Percentiles rank a stretch among this genome's conserved stretches.
Evolutionary conservation across 1,140 invertebrate species (phyloP).

Genomic region (Eurosta solidaginis): DNA sequence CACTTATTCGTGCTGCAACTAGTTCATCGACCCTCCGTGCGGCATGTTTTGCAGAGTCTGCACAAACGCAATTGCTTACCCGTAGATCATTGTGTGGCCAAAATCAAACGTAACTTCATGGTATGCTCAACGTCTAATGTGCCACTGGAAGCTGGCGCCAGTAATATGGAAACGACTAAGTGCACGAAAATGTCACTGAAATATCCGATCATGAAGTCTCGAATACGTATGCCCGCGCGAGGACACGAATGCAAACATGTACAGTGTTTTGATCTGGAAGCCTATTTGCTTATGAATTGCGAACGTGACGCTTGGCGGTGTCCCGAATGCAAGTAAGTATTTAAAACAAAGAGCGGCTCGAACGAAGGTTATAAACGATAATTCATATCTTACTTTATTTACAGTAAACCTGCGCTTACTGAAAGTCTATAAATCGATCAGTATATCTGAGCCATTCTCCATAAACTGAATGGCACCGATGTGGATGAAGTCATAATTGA

Average conservation of each 20-base stretch:
- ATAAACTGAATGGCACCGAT: too few species aligned
- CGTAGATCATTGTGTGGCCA: constrained; percentile 90
- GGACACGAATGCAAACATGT: constrained; percentile 97
- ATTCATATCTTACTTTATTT: constrained; percentile 48
- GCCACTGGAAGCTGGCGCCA: constrained; percentile 33
- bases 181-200: constrained; percentile 80
- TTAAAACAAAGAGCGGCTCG: neutral
- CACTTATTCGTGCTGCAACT: constrained; percentile 95
- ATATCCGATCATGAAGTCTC: constrained; percentile 95
- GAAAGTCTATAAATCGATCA: constrained; percentile 95
- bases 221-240: constrained; percentile 88
- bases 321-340: constrained; percentile 93
- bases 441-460: constrained; percentile 95
- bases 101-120: constrained; percentile 92
- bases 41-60: constrained; percentile 89
- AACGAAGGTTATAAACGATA: neutral
- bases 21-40: constrained; percentile 91
- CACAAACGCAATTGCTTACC: constrained; percentile 86
- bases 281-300: constrained; percentile 92
- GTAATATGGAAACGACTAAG: constrained; percentile 40
- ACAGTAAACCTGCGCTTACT: constrained; percentile 88
- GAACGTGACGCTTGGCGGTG: constrained; percentile 95
- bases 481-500: too few species aligned
- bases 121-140: constrained; percentile 35
- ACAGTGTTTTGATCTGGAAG: constrained; percentile 95